These are phyloP conservation scores for Caerostris extrusa DNA, from an alignment of 1,140 invertebrate genomes.

Conservation along the genomic window DNA sequence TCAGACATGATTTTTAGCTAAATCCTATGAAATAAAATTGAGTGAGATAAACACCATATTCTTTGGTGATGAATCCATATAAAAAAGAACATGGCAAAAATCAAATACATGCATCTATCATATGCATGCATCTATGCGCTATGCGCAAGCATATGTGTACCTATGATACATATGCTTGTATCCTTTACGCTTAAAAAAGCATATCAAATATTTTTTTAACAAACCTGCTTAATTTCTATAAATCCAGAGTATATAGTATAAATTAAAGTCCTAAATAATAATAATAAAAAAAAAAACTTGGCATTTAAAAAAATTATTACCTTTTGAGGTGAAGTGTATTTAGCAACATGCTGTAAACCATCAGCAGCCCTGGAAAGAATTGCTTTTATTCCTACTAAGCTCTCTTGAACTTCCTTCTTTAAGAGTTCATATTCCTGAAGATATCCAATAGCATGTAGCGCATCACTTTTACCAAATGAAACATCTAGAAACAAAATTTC, in stretches of 20 bases:
- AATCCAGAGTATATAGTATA: neutral
- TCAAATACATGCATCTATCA: too few species aligned
- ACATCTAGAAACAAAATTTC: neutral
- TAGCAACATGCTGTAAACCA: conserved; percentile 53
- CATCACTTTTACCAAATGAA: neutral
- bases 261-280: neutral
- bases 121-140: too few species aligned
- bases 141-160: too few species aligned
- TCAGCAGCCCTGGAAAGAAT: conserved; percentile 59
- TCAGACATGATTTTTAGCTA: too few species aligned
- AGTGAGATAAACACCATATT: too few species aligned
- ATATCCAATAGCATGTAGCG: conserved; percentile 55
- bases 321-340: conserved; percentile 58
- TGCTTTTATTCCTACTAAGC: conserved; percentile 65
- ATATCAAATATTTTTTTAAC: too few species aligned
- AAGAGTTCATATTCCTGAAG: conserved; percentile 72
- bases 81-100: too few species aligned
- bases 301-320: neutral
- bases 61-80: too few species aligned
- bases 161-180: too few species aligned
- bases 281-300: neutral
- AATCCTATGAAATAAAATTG: too few species aligned
- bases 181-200: too few species aligned
- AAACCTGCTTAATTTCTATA: too few species aligned
- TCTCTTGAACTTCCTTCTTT: conserved; percentile 74